Conservation (phyloP, 1,140 invertebrate genomes). For the Venustaconcha ellipsiformis region DNA sequence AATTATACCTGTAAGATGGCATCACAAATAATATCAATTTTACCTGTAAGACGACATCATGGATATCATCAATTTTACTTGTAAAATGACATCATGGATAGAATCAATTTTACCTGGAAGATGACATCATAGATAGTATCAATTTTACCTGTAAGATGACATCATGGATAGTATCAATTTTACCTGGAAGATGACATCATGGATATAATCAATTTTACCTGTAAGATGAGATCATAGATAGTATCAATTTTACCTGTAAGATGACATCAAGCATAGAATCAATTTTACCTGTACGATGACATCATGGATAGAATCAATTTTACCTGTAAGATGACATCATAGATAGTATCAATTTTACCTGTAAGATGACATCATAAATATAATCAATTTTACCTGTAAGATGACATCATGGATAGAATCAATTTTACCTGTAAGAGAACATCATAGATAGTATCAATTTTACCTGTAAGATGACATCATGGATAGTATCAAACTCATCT, state of each 20-base stretch:
- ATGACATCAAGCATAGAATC: slow-evolving; percentile 78
- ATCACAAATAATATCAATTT: too few relatives aligned
- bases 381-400: slow-evolving; percentile 72
- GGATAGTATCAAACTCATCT: slow-evolving; percentile 75
- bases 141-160: slow-evolving; percentile 73
- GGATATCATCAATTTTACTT: too few relatives aligned
- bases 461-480: slow-evolving; percentile 78
- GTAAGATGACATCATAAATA: slow-evolving; percentile 78
- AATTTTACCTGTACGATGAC: slow-evolving; percentile 65
- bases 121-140: not conserved
- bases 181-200: slow-evolving; percentile 52
- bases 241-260: slow-evolving; percentile 69
- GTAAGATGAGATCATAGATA: not conserved
- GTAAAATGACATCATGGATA: not conserved
- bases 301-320: not conserved
- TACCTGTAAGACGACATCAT: too few relatives aligned
- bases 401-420: too few relatives aligned
- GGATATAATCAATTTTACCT: not conserved
- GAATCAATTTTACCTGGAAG: not conserved
- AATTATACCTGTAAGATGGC: not conserved
- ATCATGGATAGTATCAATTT: slow-evolving; percentile 78
- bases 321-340: not conserved
- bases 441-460: not conserved
- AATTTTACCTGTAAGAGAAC: not conserved
- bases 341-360: slow-evolving; percentile 59